Base-by-base conservation (phyloP, 2,113 vertebrate genomes). In the Sporophila hypoxantha region DNA sequence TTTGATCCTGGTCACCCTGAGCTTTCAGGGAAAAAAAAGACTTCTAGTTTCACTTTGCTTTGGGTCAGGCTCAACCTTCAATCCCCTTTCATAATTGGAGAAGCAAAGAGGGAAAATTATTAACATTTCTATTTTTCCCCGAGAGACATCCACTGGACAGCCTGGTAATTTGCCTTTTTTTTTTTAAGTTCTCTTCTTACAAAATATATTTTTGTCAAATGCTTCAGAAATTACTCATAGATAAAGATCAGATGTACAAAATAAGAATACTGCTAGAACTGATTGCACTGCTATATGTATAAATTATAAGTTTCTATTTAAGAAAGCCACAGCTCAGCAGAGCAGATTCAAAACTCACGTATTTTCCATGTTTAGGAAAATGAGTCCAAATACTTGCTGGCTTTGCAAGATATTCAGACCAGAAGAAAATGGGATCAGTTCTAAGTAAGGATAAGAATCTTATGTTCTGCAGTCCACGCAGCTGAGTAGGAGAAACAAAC, bases 321-420 rank as follows among this genome's bases (percentile, higher is more conserved):
- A 78, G 41, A 77, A 39, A 70, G 22, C 4, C 60, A 64, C 26
- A 77, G 42, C 36, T 50, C 17, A 76, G 44, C 20, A 53, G 9
- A 80, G 27, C 29, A 77, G 29, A 50, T 64, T 78, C 46, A 75
- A 93, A 77, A 71, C 44, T 68, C 32, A 65, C 5, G 12, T 87
- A 15, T 87, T 96, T 61, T 88, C 47, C 86, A 65, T 67, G 26
- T 92, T 85, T 76, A 97, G 95, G 71, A 96, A 89, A 92, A 96
- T 92, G 95, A 96, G 42, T 76, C 79, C 82, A 68, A 76, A 27
- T 32, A 71, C 41, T 74, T 96, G 92, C 23, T 97, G 97, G 95
- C 70, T 96, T 80, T 96, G 95, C 75, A 97, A 93, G 60, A 56
- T 64, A 46, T 91, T 94, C 89, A 85, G 91, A 91, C 52, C 80